phyloP scores from a whole-genome alignment of 2,888 invertebrate genomes.

The Himalopsyche japonica region DNA sequence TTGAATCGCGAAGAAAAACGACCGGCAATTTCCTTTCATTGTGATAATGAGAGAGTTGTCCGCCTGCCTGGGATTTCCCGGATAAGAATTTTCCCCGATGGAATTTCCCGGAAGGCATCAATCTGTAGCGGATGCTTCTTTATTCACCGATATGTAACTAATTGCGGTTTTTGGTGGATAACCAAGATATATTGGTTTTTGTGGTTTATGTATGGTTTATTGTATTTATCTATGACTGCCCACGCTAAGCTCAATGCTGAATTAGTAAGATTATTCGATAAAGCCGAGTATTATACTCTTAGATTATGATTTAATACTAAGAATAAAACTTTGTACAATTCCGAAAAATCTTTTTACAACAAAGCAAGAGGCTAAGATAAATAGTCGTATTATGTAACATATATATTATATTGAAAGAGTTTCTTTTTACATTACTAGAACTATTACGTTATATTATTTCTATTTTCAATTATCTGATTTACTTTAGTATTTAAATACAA shows the following conservation, averaged over 20 bases:
- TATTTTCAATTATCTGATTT: too few species aligned
- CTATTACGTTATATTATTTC: too few species aligned
- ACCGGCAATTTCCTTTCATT: not conserved
- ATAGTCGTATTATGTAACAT: too few species aligned
- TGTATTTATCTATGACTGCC: not conserved
- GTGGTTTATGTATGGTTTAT: not conserved
- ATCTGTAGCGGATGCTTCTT: conserved; percentile 20
- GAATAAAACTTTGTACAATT: too few species aligned
- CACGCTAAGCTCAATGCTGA: not conserved
- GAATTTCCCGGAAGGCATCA: conserved; percentile 27
- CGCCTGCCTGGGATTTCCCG: not conserved
- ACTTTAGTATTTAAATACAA: too few species aligned
- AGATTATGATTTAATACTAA: not conserved
- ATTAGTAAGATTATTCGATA: not conserved
- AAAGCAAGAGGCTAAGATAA: too few species aligned
- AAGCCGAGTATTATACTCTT: not conserved
- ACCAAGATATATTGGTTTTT: conserved; percentile 30
- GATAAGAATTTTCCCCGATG: not conserved
- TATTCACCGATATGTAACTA: conserved; percentile 37
- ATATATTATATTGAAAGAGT: too few species aligned
- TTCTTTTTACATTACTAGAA: too few species aligned
- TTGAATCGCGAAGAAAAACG: not conserved
- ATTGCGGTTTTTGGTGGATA: conserved; percentile 33
- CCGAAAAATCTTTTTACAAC: too few species aligned
- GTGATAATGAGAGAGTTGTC: not conserved